Evolutionary conservation across 2,888 invertebrate genomes (phyloP).

Genomic region (Drosophila atripex): DNA sequence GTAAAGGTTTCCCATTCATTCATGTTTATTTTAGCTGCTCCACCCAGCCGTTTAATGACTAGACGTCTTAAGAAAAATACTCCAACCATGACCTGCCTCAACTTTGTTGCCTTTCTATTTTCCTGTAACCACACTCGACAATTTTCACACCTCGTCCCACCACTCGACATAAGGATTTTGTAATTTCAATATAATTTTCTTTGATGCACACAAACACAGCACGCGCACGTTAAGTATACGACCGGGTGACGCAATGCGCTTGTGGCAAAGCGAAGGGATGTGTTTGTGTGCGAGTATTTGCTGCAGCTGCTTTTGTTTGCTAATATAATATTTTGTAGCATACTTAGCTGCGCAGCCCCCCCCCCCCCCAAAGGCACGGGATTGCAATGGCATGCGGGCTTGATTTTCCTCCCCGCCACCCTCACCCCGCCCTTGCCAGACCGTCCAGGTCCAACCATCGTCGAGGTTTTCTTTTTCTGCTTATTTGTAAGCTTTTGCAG

Average conservation of each 20-base stretch:
- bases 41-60: constrained; percentile 38
- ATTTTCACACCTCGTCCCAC: constrained; percentile 28
- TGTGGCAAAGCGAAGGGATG: constrained; percentile 45
- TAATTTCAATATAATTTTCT: constrained; percentile 73
- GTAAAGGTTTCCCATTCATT: constrained; percentile 12
- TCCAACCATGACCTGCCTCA: constrained; percentile 13
- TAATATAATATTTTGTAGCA: constrained; percentile 70
- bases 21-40: constrained; percentile 11
- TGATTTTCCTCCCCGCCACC: constrained; percentile 14
- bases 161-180: constrained; percentile 55
- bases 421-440: not conserved
- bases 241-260: constrained; percentile 61
- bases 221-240: constrained; percentile 55
- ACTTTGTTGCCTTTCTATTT: constrained; percentile 1
- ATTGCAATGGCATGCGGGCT: constrained; percentile 12
- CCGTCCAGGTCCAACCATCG: not conserved
- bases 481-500: constrained; percentile 53
- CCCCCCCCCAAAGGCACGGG: not conserved
- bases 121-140: not conserved
- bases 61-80: constrained; percentile 45
- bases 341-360: constrained; percentile 40
- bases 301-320: constrained; percentile 73
- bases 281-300: constrained; percentile 31
- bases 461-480: constrained; percentile 24
- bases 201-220: constrained; percentile 34